Evolutionary conservation across 2,888 invertebrate genomes (phyloP), one percentile per base, ranked within the genome.

Genomic region (Eupeodes latifasciatus): DNA sequence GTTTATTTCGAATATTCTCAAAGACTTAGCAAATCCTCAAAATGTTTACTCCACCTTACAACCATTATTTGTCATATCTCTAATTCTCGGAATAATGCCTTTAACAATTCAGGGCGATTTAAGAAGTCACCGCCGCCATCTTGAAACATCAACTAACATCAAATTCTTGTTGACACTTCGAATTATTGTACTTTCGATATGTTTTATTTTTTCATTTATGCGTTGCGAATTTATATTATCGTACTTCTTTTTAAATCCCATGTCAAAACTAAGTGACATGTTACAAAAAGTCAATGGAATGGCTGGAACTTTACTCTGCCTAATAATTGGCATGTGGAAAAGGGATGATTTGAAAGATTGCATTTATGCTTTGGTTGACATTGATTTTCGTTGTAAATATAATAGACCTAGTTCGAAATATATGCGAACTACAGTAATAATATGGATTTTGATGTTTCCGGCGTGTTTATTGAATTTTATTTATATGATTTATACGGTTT

Each of bases 221-320:
- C 81, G 91, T 7, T 85, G 89, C 1, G 90, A 91, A 7, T 89
- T 90, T 1, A 64, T 93, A 12, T 81, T 92, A 64, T 81, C 88
- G 0, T 90, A 91, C 44, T 91, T 93, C 16, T 91, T 91, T 5
- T 10, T 86, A 19, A 90, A 92, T 0, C 71, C 91, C 11, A 76
- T 93, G 0, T 91, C 93, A 2, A 81, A 57, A 4, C 34, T 92
- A 4, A 92, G 92, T 1, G 92, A 91, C 66, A 78, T 89, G 0
- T 10, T 92, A 55, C 92, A 93, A 64, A 91, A 91, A 61, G 85
- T 91, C 44, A 92, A 92, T 57, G 91, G 91, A 80, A 90, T 92
- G 83, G 80, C 91, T 27, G 91, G 92, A 1, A 87, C 92, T 3
- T n/a, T 91, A 1, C 9, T 89, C 0, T 89, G 91, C 0, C 59